These are phyloP conservation scores for Trachemys scripta DNA, from an alignment of 2,113 vertebrate genomes.

Conservation along the genomic window DNA sequence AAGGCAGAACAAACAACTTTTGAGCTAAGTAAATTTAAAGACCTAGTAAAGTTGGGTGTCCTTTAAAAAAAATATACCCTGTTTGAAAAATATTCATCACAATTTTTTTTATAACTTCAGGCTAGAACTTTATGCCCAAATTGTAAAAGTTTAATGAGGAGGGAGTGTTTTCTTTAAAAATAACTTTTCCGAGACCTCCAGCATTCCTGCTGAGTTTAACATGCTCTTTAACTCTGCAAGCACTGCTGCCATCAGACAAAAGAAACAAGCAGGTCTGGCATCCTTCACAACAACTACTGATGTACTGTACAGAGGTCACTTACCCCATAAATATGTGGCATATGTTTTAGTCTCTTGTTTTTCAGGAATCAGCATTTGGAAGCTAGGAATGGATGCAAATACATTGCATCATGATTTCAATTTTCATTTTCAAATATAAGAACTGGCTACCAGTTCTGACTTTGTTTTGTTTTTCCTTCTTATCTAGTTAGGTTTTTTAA, in stretches of 20 bases:
- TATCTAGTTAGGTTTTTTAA: neutral
- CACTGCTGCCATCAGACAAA: neutral
- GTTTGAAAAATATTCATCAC: neutral
- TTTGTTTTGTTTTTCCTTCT: neutral
- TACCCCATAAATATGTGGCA: neutral
- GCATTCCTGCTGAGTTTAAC: neutral
- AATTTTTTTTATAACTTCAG: neutral
- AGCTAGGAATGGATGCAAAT: neutral
- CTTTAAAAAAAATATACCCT: accelerated
- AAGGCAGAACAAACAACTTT: neutral
- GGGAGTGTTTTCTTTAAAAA: neutral
- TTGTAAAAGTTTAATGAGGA: neutral
- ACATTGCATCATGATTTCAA: neutral
- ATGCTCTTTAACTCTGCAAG: neutral
- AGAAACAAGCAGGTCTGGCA: neutral
- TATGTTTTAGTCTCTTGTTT: neutral
- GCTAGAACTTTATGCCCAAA: neutral
- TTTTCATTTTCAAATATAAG: neutral
- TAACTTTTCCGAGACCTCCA: neutral
- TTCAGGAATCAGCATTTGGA: constrained; percentile 24
- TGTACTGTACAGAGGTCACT: neutral
- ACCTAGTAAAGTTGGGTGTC: neutral
- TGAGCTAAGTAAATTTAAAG: neutral
- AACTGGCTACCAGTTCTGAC: neutral
- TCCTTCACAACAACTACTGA: neutral